phyloP scores from a whole-genome alignment of 2,797 vertebrate genomes.

The Dendrocincla fuliginosa region DNA sequence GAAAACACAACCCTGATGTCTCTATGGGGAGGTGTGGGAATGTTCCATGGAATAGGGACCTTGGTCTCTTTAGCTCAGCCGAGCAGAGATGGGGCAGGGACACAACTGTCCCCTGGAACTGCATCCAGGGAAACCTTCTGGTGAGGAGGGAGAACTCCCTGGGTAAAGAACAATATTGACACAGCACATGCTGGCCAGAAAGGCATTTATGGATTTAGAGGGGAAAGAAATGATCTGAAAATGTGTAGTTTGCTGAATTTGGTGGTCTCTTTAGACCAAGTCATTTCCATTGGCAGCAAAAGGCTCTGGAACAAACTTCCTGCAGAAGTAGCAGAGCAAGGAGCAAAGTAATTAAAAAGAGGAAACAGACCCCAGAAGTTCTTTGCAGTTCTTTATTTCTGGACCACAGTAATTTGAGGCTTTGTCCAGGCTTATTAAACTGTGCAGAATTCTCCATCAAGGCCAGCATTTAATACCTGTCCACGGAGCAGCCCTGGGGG shows the following conservation, averaged over 20 bases:
- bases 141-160: not conserved
- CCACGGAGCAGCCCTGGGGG: not conserved
- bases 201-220: not conserved
- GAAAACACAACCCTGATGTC: not conserved
- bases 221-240: not conserved
- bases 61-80: not conserved
- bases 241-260: not conserved
- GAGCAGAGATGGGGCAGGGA: not conserved
- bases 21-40: not conserved
- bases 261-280: conserved; percentile 3
- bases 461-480: conserved; percentile 6
- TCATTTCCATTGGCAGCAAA: conserved; percentile 39
- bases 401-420: not conserved
- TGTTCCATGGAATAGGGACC: fast-evolving
- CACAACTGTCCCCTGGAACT: not conserved
- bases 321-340: not conserved
- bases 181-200: not conserved
- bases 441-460: not conserved
- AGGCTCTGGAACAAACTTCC: conserved; percentile 17
- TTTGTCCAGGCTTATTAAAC: conserved; percentile 49
- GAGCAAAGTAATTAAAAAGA: conserved; percentile 20
- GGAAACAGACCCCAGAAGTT: conserved; percentile 15
- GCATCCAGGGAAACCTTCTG: not conserved
- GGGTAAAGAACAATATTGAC: not conserved
- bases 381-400: conserved; percentile 18